Evolutionary conservation across 1,140 invertebrate genomes (phyloP).

Genomic region (Drosophila kikkawai): DNA sequence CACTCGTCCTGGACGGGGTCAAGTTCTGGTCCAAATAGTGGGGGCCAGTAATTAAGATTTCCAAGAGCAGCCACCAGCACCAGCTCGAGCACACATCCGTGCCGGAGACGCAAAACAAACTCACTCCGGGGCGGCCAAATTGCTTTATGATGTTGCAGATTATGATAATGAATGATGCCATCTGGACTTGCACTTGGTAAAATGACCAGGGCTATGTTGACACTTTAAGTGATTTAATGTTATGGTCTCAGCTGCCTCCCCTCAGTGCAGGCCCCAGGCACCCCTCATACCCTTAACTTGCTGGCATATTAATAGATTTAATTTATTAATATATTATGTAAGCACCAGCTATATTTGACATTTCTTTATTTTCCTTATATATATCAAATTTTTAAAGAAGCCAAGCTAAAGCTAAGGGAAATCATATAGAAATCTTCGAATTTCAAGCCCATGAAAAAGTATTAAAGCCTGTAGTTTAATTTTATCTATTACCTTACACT

Average conservation of each 20-base stretch:
- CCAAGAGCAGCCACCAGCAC: constrained; percentile 31
- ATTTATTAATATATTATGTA: neutral
- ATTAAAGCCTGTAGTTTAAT: neutral
- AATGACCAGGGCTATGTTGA: constrained; percentile 74
- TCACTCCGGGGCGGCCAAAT: constrained; percentile 59
- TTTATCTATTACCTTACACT: neutral
- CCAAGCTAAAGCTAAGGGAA: too few species aligned
- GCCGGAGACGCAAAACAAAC: constrained; percentile 66
- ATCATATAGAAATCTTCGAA: too few species aligned
- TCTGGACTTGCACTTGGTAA: constrained; percentile 76
- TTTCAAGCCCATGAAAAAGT: too few species aligned
- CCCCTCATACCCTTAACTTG: neutral
- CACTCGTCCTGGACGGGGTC: constrained; percentile 75
- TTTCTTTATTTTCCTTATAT: neutral
- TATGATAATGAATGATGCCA: constrained; percentile 84
- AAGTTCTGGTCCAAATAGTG: constrained; percentile 54
- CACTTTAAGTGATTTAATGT: constrained; percentile 85
- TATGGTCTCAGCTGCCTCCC: constrained; percentile 56
- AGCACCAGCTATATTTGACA: neutral
- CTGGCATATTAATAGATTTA: neutral
- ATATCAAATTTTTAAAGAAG: neutral
- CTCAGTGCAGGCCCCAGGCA: constrained; percentile 9
- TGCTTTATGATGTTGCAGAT: constrained; percentile 84
- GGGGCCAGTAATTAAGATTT: constrained; percentile 81
- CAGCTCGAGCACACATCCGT: constrained; percentile 49